Evolutionary conservation across 2,113 vertebrate species (phyloP).

Genomic region (Axis porcinus): DNA sequence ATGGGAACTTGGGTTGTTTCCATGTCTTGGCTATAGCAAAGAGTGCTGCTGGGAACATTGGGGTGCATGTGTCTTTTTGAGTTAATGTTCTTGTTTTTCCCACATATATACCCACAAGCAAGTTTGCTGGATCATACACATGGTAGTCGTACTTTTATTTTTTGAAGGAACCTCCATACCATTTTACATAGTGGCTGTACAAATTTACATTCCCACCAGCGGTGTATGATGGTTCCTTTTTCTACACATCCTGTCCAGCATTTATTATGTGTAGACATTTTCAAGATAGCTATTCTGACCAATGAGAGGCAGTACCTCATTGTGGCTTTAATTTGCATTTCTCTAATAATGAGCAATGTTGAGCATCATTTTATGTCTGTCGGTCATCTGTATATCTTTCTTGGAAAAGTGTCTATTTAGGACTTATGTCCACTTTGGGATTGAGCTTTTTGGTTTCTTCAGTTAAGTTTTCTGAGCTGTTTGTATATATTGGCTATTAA

Average conservation of each 20-base stretch:
- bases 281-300: not conserved
- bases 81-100: not conserved
- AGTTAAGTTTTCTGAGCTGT: not conserved
- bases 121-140: not conserved
- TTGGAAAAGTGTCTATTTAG: not conserved
- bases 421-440: not conserved
- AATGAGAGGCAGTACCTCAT: not conserved
- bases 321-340: not conserved
- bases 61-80: not conserved
- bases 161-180: not conserved
- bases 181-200: not conserved
- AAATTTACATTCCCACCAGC: not conserved
- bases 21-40: not conserved
- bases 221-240: not conserved
- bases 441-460: not conserved
- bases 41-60: not conserved
- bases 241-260: not conserved
- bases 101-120: not conserved
- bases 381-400: not conserved
- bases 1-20: not conserved
- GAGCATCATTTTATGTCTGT: not conserved
- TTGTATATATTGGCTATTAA: not conserved
- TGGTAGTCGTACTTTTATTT: not conserved
- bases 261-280: not conserved
- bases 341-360: not conserved